Evolutionary conservation across 2,113 vertebrate genomes (phyloP).

Genomic region (Ranitomeya imitator): DNA sequence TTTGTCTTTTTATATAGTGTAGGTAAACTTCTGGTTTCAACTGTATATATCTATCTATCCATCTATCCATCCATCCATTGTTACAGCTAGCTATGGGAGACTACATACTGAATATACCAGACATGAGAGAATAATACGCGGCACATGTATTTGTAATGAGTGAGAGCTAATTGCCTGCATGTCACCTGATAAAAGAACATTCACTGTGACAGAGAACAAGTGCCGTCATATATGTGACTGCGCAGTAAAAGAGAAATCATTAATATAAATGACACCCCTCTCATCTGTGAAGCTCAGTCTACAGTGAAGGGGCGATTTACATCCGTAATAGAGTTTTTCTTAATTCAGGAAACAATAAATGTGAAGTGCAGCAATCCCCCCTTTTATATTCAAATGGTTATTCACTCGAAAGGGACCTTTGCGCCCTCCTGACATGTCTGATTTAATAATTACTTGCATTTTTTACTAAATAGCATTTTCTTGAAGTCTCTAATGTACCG

Average conservation of each 20-base stretch:
- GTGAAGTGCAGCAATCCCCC: neutral
- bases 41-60: neutral
- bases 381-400: neutral
- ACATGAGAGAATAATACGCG: neutral
- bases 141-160: neutral
- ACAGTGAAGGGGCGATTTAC: neutral
- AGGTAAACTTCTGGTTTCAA: no score
- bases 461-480: neutral
- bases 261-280: neutral
- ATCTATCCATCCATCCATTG: neutral
- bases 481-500: neutral
- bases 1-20: no score
- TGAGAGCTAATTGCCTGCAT: neutral
- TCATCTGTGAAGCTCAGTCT: neutral
- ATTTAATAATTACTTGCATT: neutral
- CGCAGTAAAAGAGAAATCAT: slow-evolving; percentile 9
- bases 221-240: neutral
- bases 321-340: neutral
- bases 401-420: neutral
- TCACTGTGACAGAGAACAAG: neutral
- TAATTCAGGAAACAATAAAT: neutral
- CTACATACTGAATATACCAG: neutral
- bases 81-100: neutral
- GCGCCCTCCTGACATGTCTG: neutral
- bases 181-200: slow-evolving; percentile 4